phyloP scores from a whole-genome alignment of 1,140 invertebrate species.

The Magallana gigas region DNA sequence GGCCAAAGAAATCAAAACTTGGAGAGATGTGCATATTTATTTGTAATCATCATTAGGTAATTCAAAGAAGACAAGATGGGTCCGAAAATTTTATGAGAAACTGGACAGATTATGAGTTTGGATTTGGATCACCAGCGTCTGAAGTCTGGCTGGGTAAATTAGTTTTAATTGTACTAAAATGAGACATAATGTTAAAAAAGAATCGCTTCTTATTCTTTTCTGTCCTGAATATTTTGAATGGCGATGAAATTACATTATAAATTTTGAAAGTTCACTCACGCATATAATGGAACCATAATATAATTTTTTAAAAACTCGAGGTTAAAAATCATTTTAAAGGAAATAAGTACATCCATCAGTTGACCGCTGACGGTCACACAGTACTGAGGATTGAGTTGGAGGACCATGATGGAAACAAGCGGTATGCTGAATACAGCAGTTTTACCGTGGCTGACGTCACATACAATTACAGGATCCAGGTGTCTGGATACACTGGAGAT shows the following conservation, averaged over 20 bases:
- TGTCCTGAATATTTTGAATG: too few relatives aligned
- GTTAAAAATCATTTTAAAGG: neutral
- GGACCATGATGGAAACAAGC: slow-evolving; percentile 40
- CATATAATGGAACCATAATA: too few relatives aligned
- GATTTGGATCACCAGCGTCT: slow-evolving; percentile 90
- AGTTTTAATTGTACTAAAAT: too few relatives aligned
- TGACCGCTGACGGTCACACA: neutral
- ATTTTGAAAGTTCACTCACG: too few relatives aligned
- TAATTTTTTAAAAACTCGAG: too few relatives aligned
- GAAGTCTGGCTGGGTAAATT: slow-evolving; percentile 76
- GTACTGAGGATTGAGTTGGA: slow-evolving; percentile 48
- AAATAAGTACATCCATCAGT: slow-evolving; percentile 28
- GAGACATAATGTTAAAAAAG: too few relatives aligned
- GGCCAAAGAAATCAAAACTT: too few relatives aligned
- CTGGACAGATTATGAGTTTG: slow-evolving; percentile 96
- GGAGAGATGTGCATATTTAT: too few relatives aligned
- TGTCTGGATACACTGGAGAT: slow-evolving; percentile 43
- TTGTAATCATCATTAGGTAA: slow-evolving; percentile 72
- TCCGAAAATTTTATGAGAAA: slow-evolving; percentile 91
- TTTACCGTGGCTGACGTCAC: slow-evolving; percentile 34
- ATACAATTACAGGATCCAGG: slow-evolving; percentile 26
- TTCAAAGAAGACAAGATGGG: slow-evolving; percentile 89
- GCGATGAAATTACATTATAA: too few relatives aligned
- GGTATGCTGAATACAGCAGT: slow-evolving; percentile 43
- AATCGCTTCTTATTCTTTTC: too few relatives aligned